Percentiles rank a stretch among this genome's conserved stretches.
Evolutionary conservation across 30 jellyfish, hydroid and myxozoan genomes (phyloP).

Genomic region (Nemopilema nomurai): DNA sequence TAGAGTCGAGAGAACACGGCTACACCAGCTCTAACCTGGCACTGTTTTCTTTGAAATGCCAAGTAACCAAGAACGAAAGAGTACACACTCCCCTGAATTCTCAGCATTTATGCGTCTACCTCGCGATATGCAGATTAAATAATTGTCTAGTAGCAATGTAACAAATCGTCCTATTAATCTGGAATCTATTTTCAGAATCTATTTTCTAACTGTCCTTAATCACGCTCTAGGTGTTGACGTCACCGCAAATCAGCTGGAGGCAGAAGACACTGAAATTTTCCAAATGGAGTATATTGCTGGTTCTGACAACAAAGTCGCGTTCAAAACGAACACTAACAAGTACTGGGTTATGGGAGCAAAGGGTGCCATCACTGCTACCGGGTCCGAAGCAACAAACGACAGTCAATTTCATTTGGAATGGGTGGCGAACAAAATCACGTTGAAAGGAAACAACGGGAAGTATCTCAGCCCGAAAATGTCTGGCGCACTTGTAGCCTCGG

Average conservation of each 20-base stretch:
- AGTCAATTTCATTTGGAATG: constrained; percentile 74
- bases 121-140: too few relatives aligned
- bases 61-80: too few relatives aligned
- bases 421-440: constrained; percentile 66
- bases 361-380: constrained; percentile 84
- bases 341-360: constrained; percentile 83
- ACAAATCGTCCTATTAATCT: too few relatives aligned
- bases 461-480: constrained; percentile 76
- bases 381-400: constrained; percentile 54
- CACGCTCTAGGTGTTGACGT: constrained; percentile 81
- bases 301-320: constrained; percentile 78
- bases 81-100: too few relatives aligned
- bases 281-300: constrained; percentile 78
- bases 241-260: constrained; percentile 86
- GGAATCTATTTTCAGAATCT: too few relatives aligned
- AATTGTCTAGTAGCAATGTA: too few relatives aligned
- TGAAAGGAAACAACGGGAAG: constrained; percentile 76
- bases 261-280: constrained; percentile 86
- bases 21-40: too few relatives aligned
- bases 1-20: too few relatives aligned
- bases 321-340: constrained; percentile 76
- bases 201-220: too few relatives aligned
- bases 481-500: constrained; percentile 82
- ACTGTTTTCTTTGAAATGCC: too few relatives aligned
- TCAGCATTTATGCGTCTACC: too few relatives aligned